Evolutionary conservation across 1,140 invertebrate genomes (phyloP).

Genomic region (Pristionchus pacificus): DNA sequence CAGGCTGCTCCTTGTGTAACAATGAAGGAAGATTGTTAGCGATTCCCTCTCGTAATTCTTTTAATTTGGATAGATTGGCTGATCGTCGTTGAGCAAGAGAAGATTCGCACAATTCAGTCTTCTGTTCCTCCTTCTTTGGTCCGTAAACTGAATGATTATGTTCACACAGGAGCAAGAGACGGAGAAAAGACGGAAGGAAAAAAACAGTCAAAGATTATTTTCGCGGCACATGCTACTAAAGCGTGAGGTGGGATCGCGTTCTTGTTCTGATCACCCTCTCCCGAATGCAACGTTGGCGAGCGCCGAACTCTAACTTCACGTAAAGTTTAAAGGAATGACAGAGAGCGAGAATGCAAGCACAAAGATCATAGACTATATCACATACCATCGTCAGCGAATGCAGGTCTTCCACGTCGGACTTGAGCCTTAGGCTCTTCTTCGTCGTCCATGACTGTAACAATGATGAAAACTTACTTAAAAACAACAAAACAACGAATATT

Average conservation of each 20-base stretch:
- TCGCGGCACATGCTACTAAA: conserved; percentile 9
- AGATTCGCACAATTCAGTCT: conserved; percentile 42
- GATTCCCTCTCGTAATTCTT: conserved; percentile 35
- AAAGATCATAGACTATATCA: too few relatives aligned
- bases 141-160: conserved; percentile 18
- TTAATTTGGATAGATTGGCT: conserved; percentile 47
- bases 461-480: too few relatives aligned
- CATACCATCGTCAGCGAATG: too few relatives aligned
- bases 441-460: too few relatives aligned
- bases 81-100: conserved; percentile 51
- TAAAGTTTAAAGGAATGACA: too few relatives aligned
- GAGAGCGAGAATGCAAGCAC: too few relatives aligned
- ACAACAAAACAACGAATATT: too few relatives aligned
- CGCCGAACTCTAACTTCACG: too few relatives aligned
- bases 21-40: conserved; percentile 22
- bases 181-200: too few relatives aligned
- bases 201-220: conserved; percentile 32
- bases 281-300: neutral
- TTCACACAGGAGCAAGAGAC: too few relatives aligned
- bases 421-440: too few relatives aligned
- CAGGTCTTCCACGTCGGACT: too few relatives aligned
- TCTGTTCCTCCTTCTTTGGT: conserved; percentile 17
- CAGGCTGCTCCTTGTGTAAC: conserved; percentile 18
- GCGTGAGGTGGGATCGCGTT: neutral
- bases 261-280: neutral